Evolutionary conservation across 2,113 vertebrate species (phyloP).

Genomic region (Abramis brama): DNA sequence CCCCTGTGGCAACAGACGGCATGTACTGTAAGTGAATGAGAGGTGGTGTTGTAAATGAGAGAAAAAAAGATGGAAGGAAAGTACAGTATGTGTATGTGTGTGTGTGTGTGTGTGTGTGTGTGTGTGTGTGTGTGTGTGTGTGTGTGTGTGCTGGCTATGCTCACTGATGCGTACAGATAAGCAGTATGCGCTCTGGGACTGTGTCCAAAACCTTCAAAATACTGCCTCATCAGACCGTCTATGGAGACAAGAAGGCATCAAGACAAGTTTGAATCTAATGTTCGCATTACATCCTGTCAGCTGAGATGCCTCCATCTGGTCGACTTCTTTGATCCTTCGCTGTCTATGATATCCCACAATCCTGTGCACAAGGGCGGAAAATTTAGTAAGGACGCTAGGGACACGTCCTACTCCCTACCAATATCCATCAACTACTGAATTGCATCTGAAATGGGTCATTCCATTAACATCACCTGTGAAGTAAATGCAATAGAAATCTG

Average conservation of each 20-base stretch:
- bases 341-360: not conserved
- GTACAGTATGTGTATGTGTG: not conserved
- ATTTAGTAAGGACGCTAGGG: too few species aligned
- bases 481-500: too few species aligned
- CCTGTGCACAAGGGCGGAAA: not conserved
- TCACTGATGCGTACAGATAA: conserved; percentile 17
- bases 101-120: conserved; percentile 8
- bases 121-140: not conserved
- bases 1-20: not conserved
- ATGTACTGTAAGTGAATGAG: conserved; percentile 1
- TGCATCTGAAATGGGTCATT: too few species aligned
- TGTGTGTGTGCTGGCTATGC: conserved; percentile 33
- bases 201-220: conserved; percentile 2
- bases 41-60: not conserved
- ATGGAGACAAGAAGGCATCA: not conserved
- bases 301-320: not conserved
- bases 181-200: not conserved
- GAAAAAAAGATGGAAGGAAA: not conserved
- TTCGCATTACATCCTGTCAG: not conserved
- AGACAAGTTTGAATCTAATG: not conserved
- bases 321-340: not conserved
- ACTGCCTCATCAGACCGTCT: not conserved
- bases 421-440: too few species aligned
- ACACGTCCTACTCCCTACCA: too few species aligned
- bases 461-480: too few species aligned